phyloP scores from a whole-genome alignment of 1,140 invertebrate species.

The Pseudoatta argentina region DNA sequence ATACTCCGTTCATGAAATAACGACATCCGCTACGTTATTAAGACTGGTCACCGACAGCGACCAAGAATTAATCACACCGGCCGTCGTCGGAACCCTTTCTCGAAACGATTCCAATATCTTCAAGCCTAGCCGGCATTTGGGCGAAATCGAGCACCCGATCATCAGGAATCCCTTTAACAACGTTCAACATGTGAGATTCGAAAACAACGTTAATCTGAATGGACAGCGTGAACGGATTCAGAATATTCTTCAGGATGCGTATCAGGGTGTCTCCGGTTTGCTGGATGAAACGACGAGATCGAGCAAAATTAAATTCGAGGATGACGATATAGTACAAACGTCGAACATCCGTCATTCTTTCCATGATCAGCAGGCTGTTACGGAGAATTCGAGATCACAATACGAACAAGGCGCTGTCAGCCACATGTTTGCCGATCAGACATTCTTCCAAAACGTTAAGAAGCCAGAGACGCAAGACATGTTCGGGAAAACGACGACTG shows the following conservation, averaged over 20 bases:
- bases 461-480: slow-evolving; percentile 50
- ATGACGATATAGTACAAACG: slow-evolving; percentile 27
- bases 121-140: slow-evolving; percentile 77
- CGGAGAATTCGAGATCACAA: slow-evolving; percentile 3
- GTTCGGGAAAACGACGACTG: slow-evolving; percentile 51
- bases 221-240: slow-evolving; percentile 37
- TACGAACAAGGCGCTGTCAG: neutral
- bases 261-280: neutral
- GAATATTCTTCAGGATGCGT: neutral
- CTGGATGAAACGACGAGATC: slow-evolving; percentile 10
- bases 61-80: neutral
- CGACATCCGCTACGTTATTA: slow-evolving; percentile 18
- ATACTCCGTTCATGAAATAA: neutral
- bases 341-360: neutral
- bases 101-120: slow-evolving; percentile 63
- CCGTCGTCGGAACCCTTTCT: neutral
- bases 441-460: slow-evolving; percentile 39
- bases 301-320: slow-evolving; percentile 69
- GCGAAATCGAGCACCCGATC: slow-evolving; percentile 72
- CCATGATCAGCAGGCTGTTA: slow-evolving; percentile 9
- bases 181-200: slow-evolving; percentile 70
- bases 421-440: slow-evolving; percentile 19
- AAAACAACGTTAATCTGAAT: slow-evolving; percentile 57
- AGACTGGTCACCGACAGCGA: neutral
- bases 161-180: slow-evolving; percentile 73